Conservation (phyloP, 2,888 invertebrate species). For the Lithodes maja region DNA sequence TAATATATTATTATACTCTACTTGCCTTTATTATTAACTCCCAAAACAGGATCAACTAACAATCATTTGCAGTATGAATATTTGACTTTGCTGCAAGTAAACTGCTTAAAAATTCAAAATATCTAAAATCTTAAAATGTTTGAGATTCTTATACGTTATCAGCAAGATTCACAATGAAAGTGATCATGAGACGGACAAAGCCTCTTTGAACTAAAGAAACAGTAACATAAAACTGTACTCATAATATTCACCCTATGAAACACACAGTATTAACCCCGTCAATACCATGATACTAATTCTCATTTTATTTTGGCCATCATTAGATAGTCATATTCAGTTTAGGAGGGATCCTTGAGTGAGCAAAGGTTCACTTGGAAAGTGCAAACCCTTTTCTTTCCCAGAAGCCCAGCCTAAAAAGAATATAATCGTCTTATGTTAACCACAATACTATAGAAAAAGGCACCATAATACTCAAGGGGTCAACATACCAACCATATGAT, state of each 20-base stretch:
- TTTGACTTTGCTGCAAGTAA: constrained; percentile 56
- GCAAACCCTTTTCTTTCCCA: too few relatives aligned
- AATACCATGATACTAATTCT: too few relatives aligned
- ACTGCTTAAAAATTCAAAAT: constrained; percentile 60
- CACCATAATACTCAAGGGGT: background rate
- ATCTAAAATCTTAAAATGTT: constrained; percentile 54
- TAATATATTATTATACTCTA: background rate
- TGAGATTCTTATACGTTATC: constrained; percentile 51
- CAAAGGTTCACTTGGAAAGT: too few relatives aligned
- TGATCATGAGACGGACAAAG: constrained; percentile 40
- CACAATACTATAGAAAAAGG: too few relatives aligned
- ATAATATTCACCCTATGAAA: background rate
- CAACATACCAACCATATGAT: background rate
- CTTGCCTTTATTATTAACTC: background rate
- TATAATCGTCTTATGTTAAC: too few relatives aligned
- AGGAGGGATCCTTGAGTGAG: too few relatives aligned
- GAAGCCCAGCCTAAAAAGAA: too few relatives aligned
- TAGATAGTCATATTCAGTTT: too few relatives aligned
- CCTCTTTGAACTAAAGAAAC: constrained; percentile 39
- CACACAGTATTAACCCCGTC: too few relatives aligned
- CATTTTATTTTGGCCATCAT: too few relatives aligned
- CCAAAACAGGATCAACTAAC: background rate
- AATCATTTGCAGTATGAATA: background rate
- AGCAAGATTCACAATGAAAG: constrained; percentile 58
- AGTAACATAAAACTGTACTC: background rate